A percentile compares a stretch with the other conserved stretches of the same genome.
These are phyloP conservation scores for Drosophila nigritarsus DNA, from an alignment of 2,888 invertebrate species.

Conservation along the genomic window DNA sequence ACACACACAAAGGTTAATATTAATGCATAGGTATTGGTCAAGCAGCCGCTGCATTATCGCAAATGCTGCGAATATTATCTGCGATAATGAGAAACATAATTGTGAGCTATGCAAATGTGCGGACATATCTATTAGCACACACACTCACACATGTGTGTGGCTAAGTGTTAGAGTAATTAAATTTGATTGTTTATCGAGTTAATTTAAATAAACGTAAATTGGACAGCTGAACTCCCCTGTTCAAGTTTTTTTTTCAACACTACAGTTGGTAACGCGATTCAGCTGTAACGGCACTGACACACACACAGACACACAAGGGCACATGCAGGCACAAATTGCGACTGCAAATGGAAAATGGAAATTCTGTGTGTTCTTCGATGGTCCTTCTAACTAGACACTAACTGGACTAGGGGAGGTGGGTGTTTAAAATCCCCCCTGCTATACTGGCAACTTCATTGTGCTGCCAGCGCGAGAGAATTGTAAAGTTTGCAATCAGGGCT, in stretches of 20 bases:
- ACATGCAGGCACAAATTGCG: slow-evolving; percentile 17
- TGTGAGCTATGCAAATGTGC: slow-evolving; percentile 73
- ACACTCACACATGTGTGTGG: slow-evolving; percentile 2
- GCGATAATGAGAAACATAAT: slow-evolving; percentile 75
- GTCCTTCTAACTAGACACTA: slow-evolving; percentile 4
- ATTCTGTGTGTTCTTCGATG: slow-evolving; percentile 16
- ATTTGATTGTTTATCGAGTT: slow-evolving; percentile 69
- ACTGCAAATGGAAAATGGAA: slow-evolving; percentile 30
- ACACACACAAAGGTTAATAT: slow-evolving; percentile 38
- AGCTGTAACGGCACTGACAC: slow-evolving; percentile 5
- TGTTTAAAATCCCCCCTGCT: slow-evolving; percentile 13
- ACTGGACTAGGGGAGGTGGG: slow-evolving; percentile 9
- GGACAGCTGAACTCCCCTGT: slow-evolving; percentile 14
- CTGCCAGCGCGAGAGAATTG: slow-evolving; percentile 33
- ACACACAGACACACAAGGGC: neutral
- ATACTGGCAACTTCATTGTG: slow-evolving; percentile 45
- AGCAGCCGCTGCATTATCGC: slow-evolving; percentile 54
- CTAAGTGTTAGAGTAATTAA: slow-evolving; percentile 70
- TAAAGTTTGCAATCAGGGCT: neutral
- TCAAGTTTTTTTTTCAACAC: neutral
- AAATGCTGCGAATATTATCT: slow-evolving; percentile 76
- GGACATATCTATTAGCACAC: slow-evolving; percentile 31
- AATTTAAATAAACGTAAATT: slow-evolving; percentile 77
- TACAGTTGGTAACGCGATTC: slow-evolving; percentile 30
- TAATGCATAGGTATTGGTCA: slow-evolving; percentile 41